phyloP scores from a whole-genome alignment of 2,888 invertebrate species.

The Mechanitis messenoides region DNA sequence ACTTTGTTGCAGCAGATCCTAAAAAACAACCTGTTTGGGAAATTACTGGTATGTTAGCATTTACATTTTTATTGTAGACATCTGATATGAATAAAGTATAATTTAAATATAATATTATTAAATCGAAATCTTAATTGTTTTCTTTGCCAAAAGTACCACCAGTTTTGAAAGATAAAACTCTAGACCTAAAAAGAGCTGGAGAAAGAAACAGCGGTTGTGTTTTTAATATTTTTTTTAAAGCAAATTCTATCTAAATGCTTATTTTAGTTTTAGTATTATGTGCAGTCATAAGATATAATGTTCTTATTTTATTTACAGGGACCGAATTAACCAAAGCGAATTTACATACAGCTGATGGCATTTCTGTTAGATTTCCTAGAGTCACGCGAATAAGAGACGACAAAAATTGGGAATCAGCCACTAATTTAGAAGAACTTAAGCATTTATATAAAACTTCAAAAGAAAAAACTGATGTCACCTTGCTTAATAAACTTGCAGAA shows the following conservation, averaged over 20 bases:
- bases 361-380: slow-evolving; percentile 95
- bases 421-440: slow-evolving; percentile 84
- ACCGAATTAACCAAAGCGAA: slow-evolving; percentile 88
- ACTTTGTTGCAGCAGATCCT: slow-evolving; percentile 91
- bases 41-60: slow-evolving; percentile 80
- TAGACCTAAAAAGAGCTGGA: too few relatives aligned
- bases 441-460: slow-evolving; percentile 82
- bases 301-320: slow-evolving; percentile 54
- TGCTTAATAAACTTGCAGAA: slow-evolving; percentile 68
- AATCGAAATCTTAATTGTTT: not conserved
- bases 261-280: too few relatives aligned
- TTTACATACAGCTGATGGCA: slow-evolving; percentile 93
- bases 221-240: too few relatives aligned
- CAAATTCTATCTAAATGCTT: too few relatives aligned
- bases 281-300: not conserved
- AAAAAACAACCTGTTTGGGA: slow-evolving; percentile 95
- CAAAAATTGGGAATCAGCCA: slow-evolving; percentile 90
- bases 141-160: not conserved
- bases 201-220: too few relatives aligned
- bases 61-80: not conserved
- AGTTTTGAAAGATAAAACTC: too few relatives aligned
- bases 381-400: slow-evolving; percentile 89
- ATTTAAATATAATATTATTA: not conserved
- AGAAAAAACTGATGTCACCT: slow-evolving; percentile 77
- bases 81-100: too few relatives aligned